phyloP scores from a whole-genome alignment of 2,797 vertebrate genomes.

The Gymnopithys bicolor region DNA sequence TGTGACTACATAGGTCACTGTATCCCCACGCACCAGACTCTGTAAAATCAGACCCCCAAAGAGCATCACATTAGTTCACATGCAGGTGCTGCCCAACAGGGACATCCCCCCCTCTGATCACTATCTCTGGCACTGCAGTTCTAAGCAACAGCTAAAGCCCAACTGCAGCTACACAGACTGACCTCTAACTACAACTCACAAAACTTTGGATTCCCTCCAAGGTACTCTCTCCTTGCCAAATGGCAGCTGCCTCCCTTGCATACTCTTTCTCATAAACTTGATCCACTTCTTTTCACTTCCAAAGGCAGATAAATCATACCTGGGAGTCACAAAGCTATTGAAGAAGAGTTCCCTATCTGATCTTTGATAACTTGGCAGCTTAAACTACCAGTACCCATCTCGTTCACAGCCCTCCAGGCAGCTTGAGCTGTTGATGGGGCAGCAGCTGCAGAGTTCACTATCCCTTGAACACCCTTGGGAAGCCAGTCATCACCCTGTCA shows the following conservation, averaged over 20 bases:
- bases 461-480: background rate
- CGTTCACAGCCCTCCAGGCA: background rate
- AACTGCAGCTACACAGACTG: background rate
- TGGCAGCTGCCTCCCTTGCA: background rate
- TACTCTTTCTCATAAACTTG: background rate
- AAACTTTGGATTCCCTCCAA: background rate
- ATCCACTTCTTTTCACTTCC: background rate
- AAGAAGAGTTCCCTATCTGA: background rate
- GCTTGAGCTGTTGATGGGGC: background rate
- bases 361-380: background rate
- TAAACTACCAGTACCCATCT: background rate
- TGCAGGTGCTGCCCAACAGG: background rate
- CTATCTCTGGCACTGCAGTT: background rate
- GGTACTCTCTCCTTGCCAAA: background rate
- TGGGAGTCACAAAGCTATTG: background rate
- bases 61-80: background rate
- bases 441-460: background rate
- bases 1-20: background rate
- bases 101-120: background rate
- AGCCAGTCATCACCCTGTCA: background rate
- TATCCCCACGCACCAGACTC: background rate
- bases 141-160: rapidly evolving
- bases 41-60: too few species aligned
- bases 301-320: background rate
- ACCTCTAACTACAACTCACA: background rate